These are phyloP conservation scores for Rhea americana DNA, from an alignment of 2,113 vertebrate species.

Conservation along the genomic window DNA sequence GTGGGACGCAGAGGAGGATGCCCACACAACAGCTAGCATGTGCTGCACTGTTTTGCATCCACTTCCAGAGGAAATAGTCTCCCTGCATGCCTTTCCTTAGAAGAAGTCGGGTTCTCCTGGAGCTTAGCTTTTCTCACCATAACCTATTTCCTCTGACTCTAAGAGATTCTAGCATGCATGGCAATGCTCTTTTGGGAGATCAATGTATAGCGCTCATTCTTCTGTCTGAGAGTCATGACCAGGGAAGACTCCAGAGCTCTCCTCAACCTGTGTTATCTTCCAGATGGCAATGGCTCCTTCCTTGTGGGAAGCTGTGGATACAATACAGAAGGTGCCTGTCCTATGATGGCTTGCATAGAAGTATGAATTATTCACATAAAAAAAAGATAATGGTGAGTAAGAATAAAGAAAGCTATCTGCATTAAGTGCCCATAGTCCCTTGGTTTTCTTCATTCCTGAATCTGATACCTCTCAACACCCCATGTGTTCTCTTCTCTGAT, in stretches of 20 bases:
- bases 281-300: not conserved
- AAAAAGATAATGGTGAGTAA: not conserved
- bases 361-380: not conserved
- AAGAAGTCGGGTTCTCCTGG: not conserved
- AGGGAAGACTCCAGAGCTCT: not conserved
- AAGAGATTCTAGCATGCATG: not conserved
- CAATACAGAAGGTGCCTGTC: not conserved
- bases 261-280: not conserved
- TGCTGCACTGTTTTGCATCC: not conserved
- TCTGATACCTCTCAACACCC: not conserved
- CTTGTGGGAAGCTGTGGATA: not conserved
- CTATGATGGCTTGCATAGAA: not conserved
- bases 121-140: fast-evolving
- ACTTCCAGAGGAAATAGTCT: not conserved
- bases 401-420: not conserved
- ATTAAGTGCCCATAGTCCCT: not conserved
- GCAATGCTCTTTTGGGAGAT: not conserved
- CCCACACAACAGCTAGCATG: not conserved
- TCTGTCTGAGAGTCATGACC: not conserved
- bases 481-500: not conserved
- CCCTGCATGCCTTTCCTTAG: not conserved
- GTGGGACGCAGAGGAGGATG: not conserved
- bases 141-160: not conserved
- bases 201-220: not conserved
- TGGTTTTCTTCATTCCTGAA: not conserved